Conservation (phyloP, 2,113 vertebrate genomes). For the Kryptolebias marmoratus region DNA sequence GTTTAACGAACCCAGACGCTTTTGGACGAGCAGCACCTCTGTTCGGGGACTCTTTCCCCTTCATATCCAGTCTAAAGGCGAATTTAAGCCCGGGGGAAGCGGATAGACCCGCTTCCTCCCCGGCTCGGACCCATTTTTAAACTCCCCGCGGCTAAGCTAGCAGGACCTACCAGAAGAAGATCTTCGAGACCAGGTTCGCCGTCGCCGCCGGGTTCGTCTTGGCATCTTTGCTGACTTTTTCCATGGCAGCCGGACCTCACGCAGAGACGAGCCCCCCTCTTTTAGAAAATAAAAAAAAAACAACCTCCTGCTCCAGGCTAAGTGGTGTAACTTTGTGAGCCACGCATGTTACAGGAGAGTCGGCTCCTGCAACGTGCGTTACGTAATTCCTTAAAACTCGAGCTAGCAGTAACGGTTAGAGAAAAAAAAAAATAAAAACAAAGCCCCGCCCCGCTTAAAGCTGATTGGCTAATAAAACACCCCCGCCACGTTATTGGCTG, state of each 20-base stretch:
- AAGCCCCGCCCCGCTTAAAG: slow-evolving; percentile 3
- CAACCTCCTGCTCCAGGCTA: background rate
- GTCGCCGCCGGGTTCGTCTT: slow-evolving; percentile 77
- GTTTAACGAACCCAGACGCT: too few relatives aligned
- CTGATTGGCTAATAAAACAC: slow-evolving; percentile 27
- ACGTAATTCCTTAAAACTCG: background rate
- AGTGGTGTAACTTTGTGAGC: slow-evolving; percentile 6
- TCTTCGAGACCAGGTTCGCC: slow-evolving; percentile 73
- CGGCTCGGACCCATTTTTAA: background rate
- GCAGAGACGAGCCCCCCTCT: too few relatives aligned
- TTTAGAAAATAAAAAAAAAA: background rate
- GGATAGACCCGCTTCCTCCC: too few relatives aligned
- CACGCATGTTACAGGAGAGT: slow-evolving; percentile 18
- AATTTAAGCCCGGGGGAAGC: too few relatives aligned
- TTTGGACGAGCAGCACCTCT: too few relatives aligned
- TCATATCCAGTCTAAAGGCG: too few relatives aligned
- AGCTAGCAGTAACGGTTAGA: background rate
- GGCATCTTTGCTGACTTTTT: slow-evolving; percentile 48
- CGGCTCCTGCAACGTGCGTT: background rate
- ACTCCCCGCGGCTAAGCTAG: slow-evolving; percentile 14
- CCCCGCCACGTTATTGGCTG: background rate
- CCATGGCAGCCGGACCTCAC: slow-evolving; percentile 59
- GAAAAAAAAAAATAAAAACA: background rate
- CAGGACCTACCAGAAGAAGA: slow-evolving; percentile 82
- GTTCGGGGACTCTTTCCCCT: too few relatives aligned